Evolutionary conservation across 2,113 vertebrate species (phyloP).

Genomic region (Beaufortia kweichowensis): DNA sequence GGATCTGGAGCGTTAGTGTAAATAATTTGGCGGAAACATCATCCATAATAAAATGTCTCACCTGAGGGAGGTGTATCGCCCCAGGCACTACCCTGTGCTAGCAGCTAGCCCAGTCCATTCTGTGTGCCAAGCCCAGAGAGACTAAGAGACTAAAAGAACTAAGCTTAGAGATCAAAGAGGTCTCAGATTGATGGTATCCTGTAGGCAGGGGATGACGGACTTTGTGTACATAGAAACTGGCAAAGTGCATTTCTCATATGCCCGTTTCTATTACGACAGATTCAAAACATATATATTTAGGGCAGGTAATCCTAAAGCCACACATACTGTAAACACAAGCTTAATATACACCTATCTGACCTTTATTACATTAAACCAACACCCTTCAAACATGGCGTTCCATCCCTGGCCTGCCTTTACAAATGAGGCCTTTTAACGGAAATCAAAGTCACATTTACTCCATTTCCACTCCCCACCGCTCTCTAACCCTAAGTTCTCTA

Average conservation of each 20-base stretch:
- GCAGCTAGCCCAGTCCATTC: constrained; percentile 61
- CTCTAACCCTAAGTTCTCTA: constrained; percentile 46
- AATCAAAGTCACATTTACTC: constrained; percentile 61
- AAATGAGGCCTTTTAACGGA: constrained; percentile 62
- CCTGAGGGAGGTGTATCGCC: constrained; percentile 79
- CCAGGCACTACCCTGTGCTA: constrained; percentile 70
- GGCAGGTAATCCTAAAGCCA: not conserved
- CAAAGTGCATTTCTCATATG: too few relatives aligned
- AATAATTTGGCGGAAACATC: constrained; percentile 81
- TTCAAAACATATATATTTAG: constrained; percentile 1
- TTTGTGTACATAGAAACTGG: constrained; percentile 29
- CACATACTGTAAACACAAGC: constrained; percentile 4
- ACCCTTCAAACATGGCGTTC: constrained; percentile 20
- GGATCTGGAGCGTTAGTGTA: constrained; percentile 56
- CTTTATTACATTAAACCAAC: constrained; percentile 19
- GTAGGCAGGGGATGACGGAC: constrained; percentile 43
- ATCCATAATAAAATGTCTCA: constrained; percentile 81
- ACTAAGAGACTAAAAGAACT: constrained; percentile 48
- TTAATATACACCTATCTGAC: not conserved
- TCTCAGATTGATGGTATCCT: constrained; percentile 64
- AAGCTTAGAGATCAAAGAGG: constrained; percentile 63
- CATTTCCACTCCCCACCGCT: constrained; percentile 27
- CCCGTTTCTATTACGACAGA: too few relatives aligned
- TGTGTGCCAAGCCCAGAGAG: constrained; percentile 49
- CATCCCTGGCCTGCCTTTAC: constrained; percentile 33